Base-by-base conservation (phyloP, 1,140 invertebrate genomes). In the Drosophila busckii region DNA sequence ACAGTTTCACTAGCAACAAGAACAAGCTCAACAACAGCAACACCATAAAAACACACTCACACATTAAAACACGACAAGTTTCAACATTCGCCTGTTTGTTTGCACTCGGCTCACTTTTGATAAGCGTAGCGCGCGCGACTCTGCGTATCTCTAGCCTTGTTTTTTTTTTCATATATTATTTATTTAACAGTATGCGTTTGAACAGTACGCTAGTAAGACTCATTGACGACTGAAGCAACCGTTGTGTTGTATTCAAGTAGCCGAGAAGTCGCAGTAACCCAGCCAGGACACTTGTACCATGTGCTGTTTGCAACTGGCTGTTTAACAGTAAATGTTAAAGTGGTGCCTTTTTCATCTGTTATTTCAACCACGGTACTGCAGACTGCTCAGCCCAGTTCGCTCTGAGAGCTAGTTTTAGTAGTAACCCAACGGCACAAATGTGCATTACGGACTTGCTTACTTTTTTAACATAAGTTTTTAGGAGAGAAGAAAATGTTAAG, bases 181-280 rank as follows among this genome's bases (percentile, higher is more conserved):
- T 5, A 28, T 3, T 46, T 23, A 2, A 4, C 16, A n/a, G 29
- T 3, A 4, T 25, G 34, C 28, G 17, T 46, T 32, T 56, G 64
- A 70, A 82, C 70, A 73, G 64, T 66, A 48, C 65, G 75, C 65
- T 53, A 75, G 65, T 34, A 75, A 48, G 65, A 70, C 69, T 61
- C 75, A 70, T 75, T 52, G 69, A 82, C 65, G 75, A 80, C 75
- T 80, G 69, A 82, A n/a, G 38, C 60, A 55, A 37, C 23, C 48
- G 48, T 16, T 48, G 69, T 31, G 52, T 20, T 25, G 40, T 75
- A 70, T 80, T 58, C 62, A 67, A 66, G 34, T 8, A 13, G 56
- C 65, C 31, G 41, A 50, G 41, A 44, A 29, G 40, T 25, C 31
- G 10, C 31, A 55, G 49, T 29, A 23, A 35, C n/a, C 46, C n/a